Percentiles rank a stretch among this genome's conserved stretches.
These are phyloP conservation scores for Volucella inanis DNA, from an alignment of 2,888 invertebrate species.

Conservation along the genomic window DNA sequence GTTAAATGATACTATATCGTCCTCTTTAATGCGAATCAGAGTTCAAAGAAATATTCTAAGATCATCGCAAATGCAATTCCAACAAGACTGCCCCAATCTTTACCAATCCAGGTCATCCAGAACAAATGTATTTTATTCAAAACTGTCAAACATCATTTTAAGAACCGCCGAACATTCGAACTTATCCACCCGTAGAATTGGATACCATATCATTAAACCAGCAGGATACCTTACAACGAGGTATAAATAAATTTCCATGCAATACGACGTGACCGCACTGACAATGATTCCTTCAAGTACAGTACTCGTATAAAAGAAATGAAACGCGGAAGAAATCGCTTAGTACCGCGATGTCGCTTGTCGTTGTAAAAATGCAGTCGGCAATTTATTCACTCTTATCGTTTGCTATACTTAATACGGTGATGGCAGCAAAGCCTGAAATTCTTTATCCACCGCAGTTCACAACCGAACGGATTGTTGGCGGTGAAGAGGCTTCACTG, in stretches of 20 bases:
- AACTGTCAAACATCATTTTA: slow-evolving; percentile 7
- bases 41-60: not conserved
- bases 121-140: not conserved
- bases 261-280: slow-evolving; percentile 48
- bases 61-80: not conserved
- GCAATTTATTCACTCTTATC: not conserved
- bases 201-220: slow-evolving; percentile 29
- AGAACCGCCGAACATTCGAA: not conserved
- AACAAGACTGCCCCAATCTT: not conserved
- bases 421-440: slow-evolving; percentile 4
- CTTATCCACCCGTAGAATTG: slow-evolving; percentile 18
- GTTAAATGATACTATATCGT: too few species aligned
- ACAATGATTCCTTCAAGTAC: slow-evolving; percentile 3
- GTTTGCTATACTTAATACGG: not conserved
- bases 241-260: slow-evolving; percentile 43
- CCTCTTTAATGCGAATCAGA: too few species aligned
- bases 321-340: slow-evolving; percentile 6
- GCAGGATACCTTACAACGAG: slow-evolving; percentile 47
- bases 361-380: slow-evolving; percentile 38
- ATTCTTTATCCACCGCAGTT: slow-evolving; percentile 68
- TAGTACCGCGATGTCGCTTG: slow-evolving; percentile 35
- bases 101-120: slow-evolving; percentile 22
- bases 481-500: slow-evolving; percentile 79
- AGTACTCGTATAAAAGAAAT: slow-evolving; percentile 46
- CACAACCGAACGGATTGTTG: slow-evolving; percentile 79